Evolutionary conservation across 2,888 invertebrate species (phyloP), one percentile per base, ranked within the genome.

Genomic region (Nephrotoma appendiculata): DNA sequence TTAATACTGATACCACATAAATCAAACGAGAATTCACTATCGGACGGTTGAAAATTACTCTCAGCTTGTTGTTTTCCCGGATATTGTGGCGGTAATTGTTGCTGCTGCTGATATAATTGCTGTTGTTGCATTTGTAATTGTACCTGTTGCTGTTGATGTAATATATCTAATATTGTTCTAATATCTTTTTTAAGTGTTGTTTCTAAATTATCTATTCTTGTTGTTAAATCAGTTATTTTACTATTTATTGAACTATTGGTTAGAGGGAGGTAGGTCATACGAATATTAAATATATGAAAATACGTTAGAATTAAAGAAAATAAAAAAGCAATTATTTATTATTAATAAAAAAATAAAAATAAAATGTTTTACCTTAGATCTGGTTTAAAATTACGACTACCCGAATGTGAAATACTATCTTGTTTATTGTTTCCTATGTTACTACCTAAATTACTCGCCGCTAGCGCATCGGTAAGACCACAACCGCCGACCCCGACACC

Each of bases 1-100:
- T 71, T 71, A 71, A 71, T 71, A 71, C 88, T 88, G 85, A 87
- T 87, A 88, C 88, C 88, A 88, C 88, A 88, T 88, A 89, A 88
- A 88, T 89, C 89, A 88, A 89, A 89, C 87, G 89, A 89, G 88
- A 89, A 89, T 89, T 89, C 89, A 89, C 89, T 89, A 89, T 89
- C 89, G 89, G 89, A 89, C 89, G 89, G 89, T 87, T 89, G 89
- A 89, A 88, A 52, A 52, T 9, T 86, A 45, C 57, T 85, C 48
- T 88, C 85, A 88, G 71, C 83, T 45, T 86, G 87, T 86, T 88
- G 89, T 87, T 89, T 88, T 19, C 88, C 88, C 87, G 88, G 88
- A 48, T 88, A 87, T 87, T 88, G 87, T 71, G 88, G 88, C 84
- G 88, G 88, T 86, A 89, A 89, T 85, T 88, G 88, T 87, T 88